Conservation (phyloP, 2,797 vertebrate species). For the Tenualosa ilisha region DNA sequence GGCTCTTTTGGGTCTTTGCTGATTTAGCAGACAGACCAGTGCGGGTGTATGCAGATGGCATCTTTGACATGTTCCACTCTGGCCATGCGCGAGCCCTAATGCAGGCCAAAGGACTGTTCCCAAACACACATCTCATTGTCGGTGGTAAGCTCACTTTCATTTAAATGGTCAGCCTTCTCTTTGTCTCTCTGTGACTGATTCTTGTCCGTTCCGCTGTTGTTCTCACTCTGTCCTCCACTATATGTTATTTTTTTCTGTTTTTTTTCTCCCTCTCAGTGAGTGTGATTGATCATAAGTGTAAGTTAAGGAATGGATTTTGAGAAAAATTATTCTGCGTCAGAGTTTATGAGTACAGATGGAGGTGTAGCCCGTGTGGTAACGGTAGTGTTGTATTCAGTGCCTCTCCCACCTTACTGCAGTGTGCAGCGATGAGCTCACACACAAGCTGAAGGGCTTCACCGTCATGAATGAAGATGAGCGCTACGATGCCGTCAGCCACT, state of each 20-base stretch:
- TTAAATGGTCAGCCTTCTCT: not conserved
- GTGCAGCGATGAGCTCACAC: conserved; percentile 94
- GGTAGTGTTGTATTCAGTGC: conserved; percentile 5
- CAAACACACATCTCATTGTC: conserved; percentile 96
- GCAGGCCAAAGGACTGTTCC: conserved; percentile 97
- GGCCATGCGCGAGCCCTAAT: conserved; percentile 96
- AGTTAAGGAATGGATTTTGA: not conserved
- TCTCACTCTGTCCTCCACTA: not conserved
- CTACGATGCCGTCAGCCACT: conserved; percentile 92
- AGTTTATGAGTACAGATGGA: not conserved
- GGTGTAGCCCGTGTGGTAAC: not conserved
- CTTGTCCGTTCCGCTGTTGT: not conserved
- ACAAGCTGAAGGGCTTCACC: conserved; percentile 96
- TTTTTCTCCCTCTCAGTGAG: not conserved
- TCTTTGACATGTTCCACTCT: conserved; percentile 97
- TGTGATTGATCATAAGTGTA: not conserved
- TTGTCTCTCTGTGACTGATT: not conserved
- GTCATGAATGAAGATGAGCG: conserved; percentile 96
- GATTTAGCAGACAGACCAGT: conserved; percentile 85
- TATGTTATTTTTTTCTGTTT: not conserved
- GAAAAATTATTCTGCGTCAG: not conserved
- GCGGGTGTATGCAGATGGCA: conserved; percentile 95
- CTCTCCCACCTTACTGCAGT: conserved; percentile 69
- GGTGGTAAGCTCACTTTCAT: conserved; percentile 78
- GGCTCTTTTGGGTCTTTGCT: not conserved